Percentiles rank a stretch among this genome's conserved stretches.
Conservation (phyloP, 2,888 invertebrate species). For the Aspidapion aeneum region DNA sequence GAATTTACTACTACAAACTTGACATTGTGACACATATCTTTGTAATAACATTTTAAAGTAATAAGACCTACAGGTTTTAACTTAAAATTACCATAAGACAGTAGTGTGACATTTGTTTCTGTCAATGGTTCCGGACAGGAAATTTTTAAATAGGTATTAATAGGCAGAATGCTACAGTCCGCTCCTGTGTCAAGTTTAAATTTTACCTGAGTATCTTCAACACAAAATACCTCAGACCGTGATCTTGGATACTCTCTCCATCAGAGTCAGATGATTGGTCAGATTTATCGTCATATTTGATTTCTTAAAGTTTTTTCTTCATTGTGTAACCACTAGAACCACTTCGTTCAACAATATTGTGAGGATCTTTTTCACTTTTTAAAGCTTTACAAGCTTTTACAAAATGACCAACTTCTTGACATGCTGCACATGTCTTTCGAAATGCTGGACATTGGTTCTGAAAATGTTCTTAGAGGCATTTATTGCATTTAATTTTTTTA, state of each 20-base stretch:
- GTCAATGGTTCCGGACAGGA: neutral
- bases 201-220: neutral
- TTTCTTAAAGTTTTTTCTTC: neutral
- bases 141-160: neutral
- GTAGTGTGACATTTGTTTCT: slow-evolving; percentile 7
- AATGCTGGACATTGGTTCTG: neutral
- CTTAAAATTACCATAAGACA: slow-evolving; percentile 21
- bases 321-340: neutral
- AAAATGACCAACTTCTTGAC: neutral
- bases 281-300: neutral
- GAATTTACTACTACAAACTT: slow-evolving; percentile 14
- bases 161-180: neutral
- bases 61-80: slow-evolving; percentile 10
- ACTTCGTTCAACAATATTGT: neutral
- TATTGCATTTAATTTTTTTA: neutral
- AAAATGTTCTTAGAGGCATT: neutral
- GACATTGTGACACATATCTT: slow-evolving; percentile 5
- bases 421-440: neutral
- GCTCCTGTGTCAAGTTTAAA: neutral
- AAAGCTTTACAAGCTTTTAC: neutral
- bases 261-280: too few relatives aligned
- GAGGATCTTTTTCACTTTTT: neutral
- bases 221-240: neutral
- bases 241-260: neutral
- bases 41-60: slow-evolving; percentile 12